Evolutionary conservation across 2,888 invertebrate species (phyloP).

Genomic region (Ornithoptera alexandrae): DNA sequence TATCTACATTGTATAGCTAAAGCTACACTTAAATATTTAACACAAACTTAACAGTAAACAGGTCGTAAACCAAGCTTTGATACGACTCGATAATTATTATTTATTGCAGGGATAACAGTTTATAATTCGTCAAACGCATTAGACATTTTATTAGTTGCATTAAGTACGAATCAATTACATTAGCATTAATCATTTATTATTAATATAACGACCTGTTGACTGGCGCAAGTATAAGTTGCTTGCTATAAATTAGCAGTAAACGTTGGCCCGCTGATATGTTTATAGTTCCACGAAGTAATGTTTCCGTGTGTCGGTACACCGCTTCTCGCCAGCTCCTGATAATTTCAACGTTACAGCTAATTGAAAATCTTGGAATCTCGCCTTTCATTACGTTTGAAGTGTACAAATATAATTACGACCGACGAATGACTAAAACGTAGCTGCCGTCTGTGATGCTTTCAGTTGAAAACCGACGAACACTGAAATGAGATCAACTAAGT

Average conservation of each 20-base stretch:
- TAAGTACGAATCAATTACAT: slow-evolving; percentile 3
- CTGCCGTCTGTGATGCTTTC: neutral
- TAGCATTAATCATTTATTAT: slow-evolving; percentile 20
- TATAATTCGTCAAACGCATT: neutral
- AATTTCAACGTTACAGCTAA: slow-evolving; percentile 6
- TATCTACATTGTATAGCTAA: no score
- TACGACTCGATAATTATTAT: no score
- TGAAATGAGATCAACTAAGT: no score
- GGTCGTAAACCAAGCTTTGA: no score
- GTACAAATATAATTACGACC: neutral
- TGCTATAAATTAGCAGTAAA: slow-evolving; percentile 12
- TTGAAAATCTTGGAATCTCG: neutral
- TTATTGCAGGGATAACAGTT: neutral
- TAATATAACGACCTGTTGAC: slow-evolving; percentile 23
- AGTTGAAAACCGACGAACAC: neutral
- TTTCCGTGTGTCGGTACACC: slow-evolving; percentile 3
- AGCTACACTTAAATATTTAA: no score
- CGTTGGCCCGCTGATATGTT: slow-evolving; percentile 10
- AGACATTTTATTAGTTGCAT: neutral
- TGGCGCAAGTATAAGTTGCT: neutral
- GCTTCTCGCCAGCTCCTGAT: neutral
- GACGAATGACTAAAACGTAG: neutral
- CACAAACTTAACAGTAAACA: no score
- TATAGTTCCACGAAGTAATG: slow-evolving; percentile 6
- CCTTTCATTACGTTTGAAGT: neutral